Conservation (phyloP, 2,113 vertebrate species). For the Ceuthmochares aereus region DNA sequence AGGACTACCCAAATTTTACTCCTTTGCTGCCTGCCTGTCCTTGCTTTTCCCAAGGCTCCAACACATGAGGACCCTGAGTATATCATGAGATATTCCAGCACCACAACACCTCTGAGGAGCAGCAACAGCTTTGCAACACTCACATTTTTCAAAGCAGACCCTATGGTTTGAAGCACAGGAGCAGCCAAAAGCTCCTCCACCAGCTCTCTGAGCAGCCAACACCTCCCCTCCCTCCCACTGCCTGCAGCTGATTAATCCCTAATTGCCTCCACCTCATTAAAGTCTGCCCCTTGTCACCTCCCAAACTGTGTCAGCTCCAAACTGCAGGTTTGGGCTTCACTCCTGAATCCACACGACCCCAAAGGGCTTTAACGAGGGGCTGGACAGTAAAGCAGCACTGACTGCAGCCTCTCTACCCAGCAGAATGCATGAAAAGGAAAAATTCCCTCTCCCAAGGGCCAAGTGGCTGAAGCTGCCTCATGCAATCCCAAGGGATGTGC, state of each 20-base stretch:
- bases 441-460: neutral
- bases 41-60: neutral
- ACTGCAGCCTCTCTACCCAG: neutral
- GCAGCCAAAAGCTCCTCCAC: accelerated
- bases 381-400: accelerated
- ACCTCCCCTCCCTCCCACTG: neutral
- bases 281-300: neutral
- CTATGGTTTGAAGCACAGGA: accelerated
- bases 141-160: neutral
- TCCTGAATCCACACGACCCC: neutral
- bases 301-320: neutral
- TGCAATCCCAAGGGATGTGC: neutral
- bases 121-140: neutral
- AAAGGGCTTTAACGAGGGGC: neutral
- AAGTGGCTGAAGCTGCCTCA: neutral
- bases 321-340: neutral
- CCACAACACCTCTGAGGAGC: accelerated
- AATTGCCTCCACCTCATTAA: neutral
- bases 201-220: neutral
- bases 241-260: conserved; percentile 37
- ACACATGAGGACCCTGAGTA: accelerated
- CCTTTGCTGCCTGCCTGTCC: neutral
- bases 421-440: accelerated
- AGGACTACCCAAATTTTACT: neutral
- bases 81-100: neutral